Evolutionary conservation across 2,797 vertebrate genomes (phyloP).

Genomic region (Miichthys miiuy): DNA sequence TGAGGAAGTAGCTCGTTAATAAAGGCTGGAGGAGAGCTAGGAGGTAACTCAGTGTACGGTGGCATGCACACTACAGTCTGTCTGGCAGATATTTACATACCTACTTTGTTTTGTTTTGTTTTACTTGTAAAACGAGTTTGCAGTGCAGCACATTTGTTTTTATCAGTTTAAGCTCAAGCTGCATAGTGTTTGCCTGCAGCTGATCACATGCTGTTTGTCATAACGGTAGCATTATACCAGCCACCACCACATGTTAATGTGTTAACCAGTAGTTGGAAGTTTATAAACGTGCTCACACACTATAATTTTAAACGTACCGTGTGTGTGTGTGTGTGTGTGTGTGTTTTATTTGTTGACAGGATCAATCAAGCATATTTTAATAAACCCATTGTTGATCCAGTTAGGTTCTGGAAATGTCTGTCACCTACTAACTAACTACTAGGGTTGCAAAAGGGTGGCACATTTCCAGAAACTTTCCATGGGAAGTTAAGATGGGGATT

Average conservation of each 20-base stretch:
- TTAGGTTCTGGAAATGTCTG: not conserved
- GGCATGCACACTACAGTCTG: not conserved
- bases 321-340: not conserved
- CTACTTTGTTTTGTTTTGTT: not conserved
- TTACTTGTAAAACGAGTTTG: not conserved
- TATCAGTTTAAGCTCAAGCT: not conserved
- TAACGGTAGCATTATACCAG: not conserved
- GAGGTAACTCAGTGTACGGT: slow-evolving; percentile 37
- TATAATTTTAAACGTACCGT: not conserved
- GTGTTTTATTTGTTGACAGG: not conserved
- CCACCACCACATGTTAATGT: not conserved
- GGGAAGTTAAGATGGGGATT: no score
- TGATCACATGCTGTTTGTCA: slow-evolving; percentile 58
- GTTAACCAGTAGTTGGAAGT: not conserved
- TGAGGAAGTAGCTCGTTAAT: slow-evolving; percentile 82
- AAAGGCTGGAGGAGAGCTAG: slow-evolving; percentile 44
- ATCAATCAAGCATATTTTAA: not conserved
- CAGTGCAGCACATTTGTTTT: no score
- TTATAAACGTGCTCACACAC: no score
- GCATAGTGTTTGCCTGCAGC: slow-evolving; percentile 27
- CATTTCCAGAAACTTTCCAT: no score
- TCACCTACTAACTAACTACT: not conserved
- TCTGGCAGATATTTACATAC: no score
- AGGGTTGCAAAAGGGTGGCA: no score
- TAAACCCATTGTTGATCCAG: not conserved